phyloP scores from a whole-genome alignment of 2,888 invertebrate species.

The Pyrrhia umbra region DNA sequence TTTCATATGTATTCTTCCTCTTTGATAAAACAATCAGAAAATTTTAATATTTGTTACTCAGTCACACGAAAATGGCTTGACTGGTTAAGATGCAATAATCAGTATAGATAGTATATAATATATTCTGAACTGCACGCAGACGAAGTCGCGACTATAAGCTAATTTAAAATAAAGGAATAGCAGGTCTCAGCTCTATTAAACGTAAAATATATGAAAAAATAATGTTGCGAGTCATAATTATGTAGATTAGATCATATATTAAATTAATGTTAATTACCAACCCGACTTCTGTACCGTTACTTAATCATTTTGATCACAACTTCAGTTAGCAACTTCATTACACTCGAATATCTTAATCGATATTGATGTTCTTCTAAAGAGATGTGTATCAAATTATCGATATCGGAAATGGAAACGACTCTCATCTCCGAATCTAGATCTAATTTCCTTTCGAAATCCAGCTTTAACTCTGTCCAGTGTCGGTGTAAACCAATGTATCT shows the following conservation, averaged over 20 bases:
- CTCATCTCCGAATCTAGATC: conserved; percentile 26
- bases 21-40: too few relatives aligned
- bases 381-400: conserved; percentile 26
- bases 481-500: background rate
- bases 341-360: conserved; percentile 13
- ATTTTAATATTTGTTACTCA: too few relatives aligned
- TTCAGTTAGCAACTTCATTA: conserved; percentile 5
- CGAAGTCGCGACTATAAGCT: too few relatives aligned
- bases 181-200: too few relatives aligned
- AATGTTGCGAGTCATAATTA: background rate
- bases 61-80: too few relatives aligned
- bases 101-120: too few relatives aligned
- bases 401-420: conserved; percentile 32
- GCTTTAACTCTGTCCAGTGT: background rate
- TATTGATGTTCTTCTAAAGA: conserved; percentile 18
- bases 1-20: too few relatives aligned
- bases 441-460: conserved; percentile 30
- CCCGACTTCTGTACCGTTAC: conserved; percentile 14
- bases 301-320: conserved; percentile 12
- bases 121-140: too few relatives aligned
- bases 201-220: too few relatives aligned
- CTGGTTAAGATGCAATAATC: too few relatives aligned
- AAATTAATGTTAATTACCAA: background rate
- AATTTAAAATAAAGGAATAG: too few relatives aligned
- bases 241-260: conserved; percentile 21